Base-by-base conservation (phyloP, 2,113 vertebrate species). In the Bufo bufo region DNA sequence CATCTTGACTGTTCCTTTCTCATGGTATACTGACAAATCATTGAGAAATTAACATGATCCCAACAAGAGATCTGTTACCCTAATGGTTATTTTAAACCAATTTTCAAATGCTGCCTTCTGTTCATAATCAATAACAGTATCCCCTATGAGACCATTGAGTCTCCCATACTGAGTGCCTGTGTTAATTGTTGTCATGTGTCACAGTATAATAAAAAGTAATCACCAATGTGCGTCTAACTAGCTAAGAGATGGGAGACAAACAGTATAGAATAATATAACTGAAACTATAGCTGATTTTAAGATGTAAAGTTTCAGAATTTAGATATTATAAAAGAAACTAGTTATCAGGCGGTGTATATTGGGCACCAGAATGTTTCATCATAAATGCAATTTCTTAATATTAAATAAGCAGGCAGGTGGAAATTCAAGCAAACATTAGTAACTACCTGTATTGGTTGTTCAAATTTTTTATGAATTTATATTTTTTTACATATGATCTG, bases 101-200 rank as follows among this genome's bases (percentile, higher is more conserved):
- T 81, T 61, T 80, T 4, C 4, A 50, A 11, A 49, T 52, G 19
- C 45, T 71, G 63, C 82, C 58, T 84, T 23, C 52, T 84, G 47
- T 13, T 84, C 5, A 66, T 71, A 20, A 66, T 84, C 82, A 66
- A 66, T 69, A 83, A 65, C 4, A 33, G 2, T 8, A 14, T 50
- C 47, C 49, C 81, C 63, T 66, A 50, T 69, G 63, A 71, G 82
- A 43, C 59, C 19, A 66, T 69, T 84, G 14, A 52, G 20, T 71
- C 47, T 69, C 49, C 82, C 45, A 52, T 69, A 69, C 49, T 52
- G 47, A 84, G 33, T 8, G 63, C 43, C 33, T 3, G 16, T 52
- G 61, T 84, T 84, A 54, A 69, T 49, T 84, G 65, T 71, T 71
- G 82, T 52, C 45, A 84, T 50, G 17, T 16, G 33, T 82, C 33